Percentiles rank a stretch among this genome's conserved stretches.
These are phyloP conservation scores for Synanthedon andrenaeformis DNA, from an alignment of 2,888 invertebrate species.

Conservation along the genomic window DNA sequence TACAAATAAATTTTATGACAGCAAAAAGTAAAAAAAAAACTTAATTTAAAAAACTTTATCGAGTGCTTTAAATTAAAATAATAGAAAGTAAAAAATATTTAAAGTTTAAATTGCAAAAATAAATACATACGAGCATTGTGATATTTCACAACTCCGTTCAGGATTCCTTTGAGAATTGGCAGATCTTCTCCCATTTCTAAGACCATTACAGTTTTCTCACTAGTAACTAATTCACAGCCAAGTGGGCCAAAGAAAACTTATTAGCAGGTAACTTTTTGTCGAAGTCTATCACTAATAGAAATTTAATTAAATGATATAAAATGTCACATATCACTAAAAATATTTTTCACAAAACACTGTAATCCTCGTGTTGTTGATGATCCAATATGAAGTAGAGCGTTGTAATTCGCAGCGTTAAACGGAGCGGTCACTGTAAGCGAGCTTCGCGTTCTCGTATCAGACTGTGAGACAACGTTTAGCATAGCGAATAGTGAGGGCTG, in stretches of 20 bases:
- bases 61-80: too few species aligned
- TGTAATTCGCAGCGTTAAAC: slow-evolving; percentile 32
- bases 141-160: slow-evolving; percentile 90
- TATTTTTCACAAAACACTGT: slow-evolving; percentile 52
- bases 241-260: slow-evolving; percentile 52
- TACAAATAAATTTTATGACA: too few species aligned
- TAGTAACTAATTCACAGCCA: slow-evolving; percentile 65
- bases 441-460: slow-evolving; percentile 48
- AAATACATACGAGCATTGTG: slow-evolving; percentile 92
- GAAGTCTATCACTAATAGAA: slow-evolving; percentile 9
- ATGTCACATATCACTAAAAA: slow-evolving; percentile 44
- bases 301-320: slow-evolving; percentile 28
- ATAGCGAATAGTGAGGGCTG: slow-evolving; percentile 62
- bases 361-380: slow-evolving; percentile 46
- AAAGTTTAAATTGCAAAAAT: too few species aligned
- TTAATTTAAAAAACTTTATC: too few species aligned
- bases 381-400: slow-evolving; percentile 44
- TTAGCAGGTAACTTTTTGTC: slow-evolving; percentile 53
- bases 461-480: slow-evolving; percentile 46
- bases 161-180: slow-evolving; percentile 90
- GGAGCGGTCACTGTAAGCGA: slow-evolving; percentile 36
- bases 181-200: slow-evolving; percentile 87
- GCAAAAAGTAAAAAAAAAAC: too few species aligned
- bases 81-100: too few species aligned
- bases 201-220: slow-evolving; percentile 59